phyloP scores from a whole-genome alignment of 2,797 vertebrate genomes.

The Pteronotus mesoamericanus region DNA sequence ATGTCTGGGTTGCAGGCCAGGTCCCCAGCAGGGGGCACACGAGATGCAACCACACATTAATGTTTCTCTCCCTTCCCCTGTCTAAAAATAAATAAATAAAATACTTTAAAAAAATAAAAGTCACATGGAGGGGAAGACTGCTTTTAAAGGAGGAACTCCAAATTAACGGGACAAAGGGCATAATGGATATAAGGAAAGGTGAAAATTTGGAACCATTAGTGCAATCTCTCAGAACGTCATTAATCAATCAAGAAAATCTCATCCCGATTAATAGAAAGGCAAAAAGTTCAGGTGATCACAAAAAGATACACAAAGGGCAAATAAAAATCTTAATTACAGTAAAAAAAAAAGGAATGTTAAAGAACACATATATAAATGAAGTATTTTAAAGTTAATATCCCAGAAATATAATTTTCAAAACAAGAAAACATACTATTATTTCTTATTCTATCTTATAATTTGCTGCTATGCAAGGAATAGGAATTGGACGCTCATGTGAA shows the following conservation, averaged over 20 bases:
- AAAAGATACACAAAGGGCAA: neutral
- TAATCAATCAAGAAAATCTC: neutral
- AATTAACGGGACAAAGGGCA: neutral
- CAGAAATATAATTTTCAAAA: no score
- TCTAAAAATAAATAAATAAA: no score
- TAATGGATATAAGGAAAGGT: neutral
- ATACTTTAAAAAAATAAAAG: no score
- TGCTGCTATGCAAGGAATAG: neutral
- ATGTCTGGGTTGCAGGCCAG: no score
- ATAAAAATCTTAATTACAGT: neutral
- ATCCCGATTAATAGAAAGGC: neutral
- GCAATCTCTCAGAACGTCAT: neutral
- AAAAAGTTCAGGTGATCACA: neutral
- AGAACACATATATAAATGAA: no score
- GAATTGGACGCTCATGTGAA: neutral
- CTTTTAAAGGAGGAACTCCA: neutral
- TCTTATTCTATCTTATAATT: slow-evolving; percentile 21
- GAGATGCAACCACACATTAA: no score
- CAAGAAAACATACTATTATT: neutral
- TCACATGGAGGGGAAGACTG: neutral
- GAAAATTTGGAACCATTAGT: neutral
- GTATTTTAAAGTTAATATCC: no score
- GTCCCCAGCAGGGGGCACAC: no score
- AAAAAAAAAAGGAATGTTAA: no score
- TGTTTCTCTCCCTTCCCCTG: no score